A percentile compares a stretch with the other conserved stretches of the same genome.
Evolutionary conservation across 2,113 vertebrate genomes (phyloP).

Genomic region (Gallinago paraguaiae): DNA sequence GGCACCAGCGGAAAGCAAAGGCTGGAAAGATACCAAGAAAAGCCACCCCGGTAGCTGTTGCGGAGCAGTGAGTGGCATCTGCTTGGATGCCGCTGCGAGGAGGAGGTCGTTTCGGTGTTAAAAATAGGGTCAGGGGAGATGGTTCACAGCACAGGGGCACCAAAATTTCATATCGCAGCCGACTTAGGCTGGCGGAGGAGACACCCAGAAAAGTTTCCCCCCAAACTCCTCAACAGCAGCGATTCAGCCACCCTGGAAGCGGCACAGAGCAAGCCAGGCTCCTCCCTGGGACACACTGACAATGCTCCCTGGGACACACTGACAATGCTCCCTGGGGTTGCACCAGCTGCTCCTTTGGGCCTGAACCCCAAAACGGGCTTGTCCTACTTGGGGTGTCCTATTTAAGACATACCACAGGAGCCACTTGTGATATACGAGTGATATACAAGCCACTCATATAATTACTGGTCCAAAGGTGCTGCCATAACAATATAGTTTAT

Average conservation of each 20-base stretch:
- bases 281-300: neutral
- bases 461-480: neutral
- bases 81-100: neutral
- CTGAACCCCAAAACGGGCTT: neutral
- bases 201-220: neutral
- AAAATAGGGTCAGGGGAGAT: neutral
- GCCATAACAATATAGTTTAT: neutral
- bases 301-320: neutral
- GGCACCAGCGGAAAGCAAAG: neutral
- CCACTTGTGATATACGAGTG: neutral
- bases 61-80: fast-evolving
- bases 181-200: neutral
- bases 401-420: neutral
- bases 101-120: neutral
- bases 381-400: neutral
- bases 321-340: neutral
- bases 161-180: neutral
- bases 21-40: neutral
- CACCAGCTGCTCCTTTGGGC: neutral
- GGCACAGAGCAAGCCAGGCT: neutral
- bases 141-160: neutral
- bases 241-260: neutral
- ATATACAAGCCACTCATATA: neutral
- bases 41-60: neutral
- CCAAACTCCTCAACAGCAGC: neutral